Evolutionary conservation across 2,113 vertebrate species (phyloP).

Genomic region (Haplochromis vanheusdeni): DNA sequence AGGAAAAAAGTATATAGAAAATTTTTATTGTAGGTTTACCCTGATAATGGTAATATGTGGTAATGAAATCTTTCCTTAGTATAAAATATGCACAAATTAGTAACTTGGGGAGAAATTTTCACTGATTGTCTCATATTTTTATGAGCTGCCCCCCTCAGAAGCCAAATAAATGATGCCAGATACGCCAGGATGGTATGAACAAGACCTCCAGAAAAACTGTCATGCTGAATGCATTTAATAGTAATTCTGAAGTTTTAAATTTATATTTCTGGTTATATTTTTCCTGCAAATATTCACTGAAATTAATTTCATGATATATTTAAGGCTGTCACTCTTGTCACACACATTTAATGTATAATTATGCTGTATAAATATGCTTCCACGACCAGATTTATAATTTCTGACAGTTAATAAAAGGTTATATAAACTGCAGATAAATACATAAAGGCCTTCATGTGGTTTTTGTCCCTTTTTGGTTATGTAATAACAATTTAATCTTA

Average conservation of each 20-base stretch:
- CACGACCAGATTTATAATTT: background rate
- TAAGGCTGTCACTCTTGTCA: background rate
- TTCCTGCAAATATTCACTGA: background rate
- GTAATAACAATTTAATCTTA: background rate
- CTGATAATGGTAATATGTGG: background rate
- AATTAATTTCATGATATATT: background rate
- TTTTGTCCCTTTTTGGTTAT: background rate
- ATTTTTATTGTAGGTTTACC: background rate
- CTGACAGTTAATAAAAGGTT: background rate
- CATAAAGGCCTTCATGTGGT: background rate
- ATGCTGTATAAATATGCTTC: background rate
- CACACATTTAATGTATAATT: background rate
- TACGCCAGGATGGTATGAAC: accelerated
- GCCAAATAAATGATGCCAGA: background rate
- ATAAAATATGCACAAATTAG: background rate
- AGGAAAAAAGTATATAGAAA: accelerated
- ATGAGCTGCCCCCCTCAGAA: background rate
- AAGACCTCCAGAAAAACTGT: background rate
- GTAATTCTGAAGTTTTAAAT: background rate
- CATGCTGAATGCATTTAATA: background rate
- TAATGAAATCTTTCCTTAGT: background rate
- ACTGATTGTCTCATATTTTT: background rate
- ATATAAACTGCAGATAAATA: background rate
- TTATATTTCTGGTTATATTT: background rate
- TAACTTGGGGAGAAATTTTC: background rate